Conservation (phyloP, 1,140 invertebrate genomes). For the Platyscapa corneri region DNA sequence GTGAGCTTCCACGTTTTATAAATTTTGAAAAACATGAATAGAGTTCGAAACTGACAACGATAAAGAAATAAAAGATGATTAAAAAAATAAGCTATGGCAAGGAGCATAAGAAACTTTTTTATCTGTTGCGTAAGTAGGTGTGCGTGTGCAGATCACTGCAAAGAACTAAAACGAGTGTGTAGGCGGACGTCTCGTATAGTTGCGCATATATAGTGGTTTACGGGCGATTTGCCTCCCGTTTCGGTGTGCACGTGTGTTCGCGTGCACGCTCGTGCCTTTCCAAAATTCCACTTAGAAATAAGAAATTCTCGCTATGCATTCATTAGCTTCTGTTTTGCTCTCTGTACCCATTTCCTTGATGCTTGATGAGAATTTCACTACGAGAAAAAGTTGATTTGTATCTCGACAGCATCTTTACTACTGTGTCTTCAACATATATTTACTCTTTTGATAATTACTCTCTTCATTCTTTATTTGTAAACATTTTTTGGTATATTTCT, state of each 20-base stretch:
- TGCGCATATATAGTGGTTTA: conserved; percentile 5
- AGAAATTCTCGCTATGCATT: background rate
- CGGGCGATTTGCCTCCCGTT: conserved; percentile 15
- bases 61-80: background rate
- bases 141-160: background rate
- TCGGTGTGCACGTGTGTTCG: background rate
- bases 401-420: background rate
- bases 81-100: background rate
- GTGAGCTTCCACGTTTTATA: background rate
- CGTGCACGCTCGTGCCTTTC: background rate
- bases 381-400: background rate
- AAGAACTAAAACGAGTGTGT: background rate
- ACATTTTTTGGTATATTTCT: no score
- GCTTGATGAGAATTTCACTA: background rate
- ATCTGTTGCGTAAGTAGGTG: conserved; percentile 1
- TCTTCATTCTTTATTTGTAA: no score
- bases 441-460: no score
- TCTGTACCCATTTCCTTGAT: background rate
- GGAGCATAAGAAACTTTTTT: background rate
- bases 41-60: background rate
- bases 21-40: background rate
- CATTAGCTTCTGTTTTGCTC: background rate
- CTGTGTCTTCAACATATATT: no score
- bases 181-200: conserved; percentile 4
- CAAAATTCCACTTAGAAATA: background rate